These are phyloP conservation scores for Oryzias javanicus DNA, from an alignment of 2,113 vertebrate species.

Conservation along the genomic window DNA sequence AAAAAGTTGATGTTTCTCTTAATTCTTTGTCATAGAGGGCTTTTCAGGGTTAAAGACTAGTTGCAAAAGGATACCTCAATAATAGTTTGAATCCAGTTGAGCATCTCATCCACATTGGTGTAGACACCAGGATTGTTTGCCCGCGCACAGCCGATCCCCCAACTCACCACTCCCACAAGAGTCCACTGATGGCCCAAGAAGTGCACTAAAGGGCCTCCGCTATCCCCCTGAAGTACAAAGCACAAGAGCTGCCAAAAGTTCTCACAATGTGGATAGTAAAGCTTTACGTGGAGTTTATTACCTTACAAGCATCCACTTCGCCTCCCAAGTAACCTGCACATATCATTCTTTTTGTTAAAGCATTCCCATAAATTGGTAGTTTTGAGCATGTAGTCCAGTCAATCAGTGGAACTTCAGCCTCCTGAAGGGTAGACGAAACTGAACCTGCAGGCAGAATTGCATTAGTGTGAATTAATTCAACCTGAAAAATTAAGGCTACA, in stretches of 20 bases:
- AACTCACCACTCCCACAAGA: conserved; percentile 88
- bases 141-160: conserved; percentile 87
- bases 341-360: conserved; percentile 82
- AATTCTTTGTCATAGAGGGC: background rate
- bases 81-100: conserved; percentile 82
- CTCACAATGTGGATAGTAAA: background rate
- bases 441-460: conserved; percentile 66
- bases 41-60: background rate
- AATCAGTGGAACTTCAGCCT: conserved; percentile 79
- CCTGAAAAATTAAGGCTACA: background rate
- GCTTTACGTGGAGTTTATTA: conserved; percentile 40
- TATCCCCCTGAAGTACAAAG: conserved; percentile 83
- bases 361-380: conserved; percentile 67
- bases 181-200: conserved; percentile 61
- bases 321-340: conserved; percentile 84
- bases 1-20: background rate
- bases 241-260: background rate
- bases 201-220: conserved; percentile 87
- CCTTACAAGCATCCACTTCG: conserved; percentile 89
- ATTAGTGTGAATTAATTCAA: background rate
- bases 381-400: conserved; percentile 72
- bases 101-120: conserved; percentile 78
- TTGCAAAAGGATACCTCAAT: conserved; percentile 71
- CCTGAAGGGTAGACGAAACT: conserved; percentile 80
- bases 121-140: conserved; percentile 82